Evolutionary conservation across 2,888 invertebrate genomes (phyloP).

Genomic region (Oasisia sp.): DNA sequence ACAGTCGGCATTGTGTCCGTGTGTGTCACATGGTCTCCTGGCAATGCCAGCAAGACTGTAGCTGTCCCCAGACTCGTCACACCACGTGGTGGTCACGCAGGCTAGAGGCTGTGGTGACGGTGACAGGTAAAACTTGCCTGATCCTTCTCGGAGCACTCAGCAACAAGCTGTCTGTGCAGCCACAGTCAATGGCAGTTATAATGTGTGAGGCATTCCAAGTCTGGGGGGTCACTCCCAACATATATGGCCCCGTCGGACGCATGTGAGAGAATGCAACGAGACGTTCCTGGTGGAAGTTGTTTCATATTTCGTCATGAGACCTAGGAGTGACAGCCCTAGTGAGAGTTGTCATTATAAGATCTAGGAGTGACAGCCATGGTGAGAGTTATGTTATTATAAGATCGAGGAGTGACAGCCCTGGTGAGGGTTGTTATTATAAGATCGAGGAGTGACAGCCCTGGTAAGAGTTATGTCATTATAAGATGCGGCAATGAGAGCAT

Average conservation of each 20-base stretch:
- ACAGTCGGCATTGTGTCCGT: background rate
- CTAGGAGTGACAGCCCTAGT: background rate
- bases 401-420: background rate
- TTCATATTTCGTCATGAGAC: background rate
- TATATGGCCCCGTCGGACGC: background rate
- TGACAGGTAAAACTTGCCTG: background rate
- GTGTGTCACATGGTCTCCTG: background rate
- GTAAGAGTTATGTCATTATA: background rate
- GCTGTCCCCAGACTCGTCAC: background rate
- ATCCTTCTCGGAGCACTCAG: background rate
- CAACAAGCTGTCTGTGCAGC: background rate
- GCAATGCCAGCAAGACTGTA: background rate
- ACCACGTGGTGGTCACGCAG: background rate
- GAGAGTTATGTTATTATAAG: too few relatives aligned
- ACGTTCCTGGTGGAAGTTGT: too few relatives aligned
- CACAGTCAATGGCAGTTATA: background rate
- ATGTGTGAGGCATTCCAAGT: background rate
- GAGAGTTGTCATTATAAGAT: background rate
- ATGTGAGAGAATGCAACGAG: background rate
- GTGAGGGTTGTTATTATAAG: background rate
- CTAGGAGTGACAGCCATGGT: background rate
- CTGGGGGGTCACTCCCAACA: constrained; percentile 14
- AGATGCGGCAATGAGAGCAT: too few relatives aligned
- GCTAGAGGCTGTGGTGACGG: background rate
- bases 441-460: background rate